Base-by-base conservation (phyloP, 1,140 invertebrate species). In the Drosophila miranda region DNA sequence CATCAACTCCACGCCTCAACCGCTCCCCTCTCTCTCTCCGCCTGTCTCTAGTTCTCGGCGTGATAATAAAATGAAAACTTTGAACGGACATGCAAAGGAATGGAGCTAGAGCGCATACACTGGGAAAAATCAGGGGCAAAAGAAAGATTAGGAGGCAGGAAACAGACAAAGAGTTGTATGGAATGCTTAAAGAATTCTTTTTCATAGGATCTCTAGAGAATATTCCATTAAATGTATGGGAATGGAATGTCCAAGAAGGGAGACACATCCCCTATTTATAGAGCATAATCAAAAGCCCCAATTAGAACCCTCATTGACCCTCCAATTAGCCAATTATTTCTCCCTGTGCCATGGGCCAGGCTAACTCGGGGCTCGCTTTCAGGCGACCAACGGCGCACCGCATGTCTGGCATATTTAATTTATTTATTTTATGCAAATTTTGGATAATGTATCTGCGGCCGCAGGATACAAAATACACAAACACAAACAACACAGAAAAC, bases 371-470 rank as follows among this genome's bases (percentile, higher is more conserved):
- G n/a, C 53, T 42, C 70, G 61, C 49, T 55, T 72, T 16, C 30
- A 49, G 62, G 58, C 74, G 79, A 71, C 79, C 79, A 83, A 78
- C 70, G 72, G 77, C 77, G 78, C 82, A 87, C 87, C 87, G 87
- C 87, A 89, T 89, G 87, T 89, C 87, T 89, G 87, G 87, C 82
- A 89, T 89, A 89, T 82, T 89, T 89, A 89, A 89, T 89, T 89
- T 89, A 89, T 89, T 89, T 89, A 89, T 89, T 89, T 89, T 89
- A 89, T 89, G 87, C 87, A 89, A 89, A 89, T 89, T 89, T 89
- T 55, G 79, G 87, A 89, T 89, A 89, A 89, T 89, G 82, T 89
- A 89, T 89, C 87, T 84, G 84, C 83, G 83, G 75, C 86, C 86
- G 80, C 86, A 89, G 82, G 82, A 88, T 87, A 87, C 75, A 75